phyloP scores from a whole-genome alignment of 2,888 invertebrate genomes.

The Hyles lineata region DNA sequence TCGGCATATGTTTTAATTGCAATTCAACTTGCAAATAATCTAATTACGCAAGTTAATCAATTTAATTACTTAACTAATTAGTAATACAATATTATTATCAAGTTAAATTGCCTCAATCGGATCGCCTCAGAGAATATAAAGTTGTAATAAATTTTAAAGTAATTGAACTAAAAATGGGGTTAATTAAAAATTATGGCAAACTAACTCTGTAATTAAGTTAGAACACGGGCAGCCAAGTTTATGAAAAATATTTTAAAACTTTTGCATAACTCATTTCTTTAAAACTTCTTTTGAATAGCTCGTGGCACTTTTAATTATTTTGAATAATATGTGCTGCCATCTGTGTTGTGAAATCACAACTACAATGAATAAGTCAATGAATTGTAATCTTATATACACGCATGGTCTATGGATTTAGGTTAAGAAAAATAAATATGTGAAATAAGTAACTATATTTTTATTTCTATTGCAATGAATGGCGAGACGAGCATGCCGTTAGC shows the following conservation, averaged over 20 bases:
- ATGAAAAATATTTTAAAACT: constrained; percentile 3
- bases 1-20: too few relatives aligned
- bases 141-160: neutral
- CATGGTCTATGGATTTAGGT: too few relatives aligned
- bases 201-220: constrained; percentile 1
- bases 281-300: neutral
- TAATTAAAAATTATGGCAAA: neutral
- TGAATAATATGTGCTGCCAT: neutral
- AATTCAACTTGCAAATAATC: too few relatives aligned
- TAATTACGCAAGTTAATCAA: neutral
- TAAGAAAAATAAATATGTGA: too few relatives aligned
- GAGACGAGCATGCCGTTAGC: too few relatives aligned
- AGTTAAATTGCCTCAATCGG: neutral
- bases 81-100: neutral
- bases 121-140: neutral
- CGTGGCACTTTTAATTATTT: neutral
- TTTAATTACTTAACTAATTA: neutral
- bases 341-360: neutral
- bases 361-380: neutral
- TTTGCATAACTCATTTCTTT: neutral
- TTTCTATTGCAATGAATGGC: too few relatives aligned
- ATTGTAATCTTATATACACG: too few relatives aligned
- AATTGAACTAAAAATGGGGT: neutral
- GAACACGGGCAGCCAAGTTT: neutral
- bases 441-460: too few relatives aligned